Base-by-base conservation (phyloP, 2,888 invertebrate species). In the Pristionchus japonicus region DNA sequence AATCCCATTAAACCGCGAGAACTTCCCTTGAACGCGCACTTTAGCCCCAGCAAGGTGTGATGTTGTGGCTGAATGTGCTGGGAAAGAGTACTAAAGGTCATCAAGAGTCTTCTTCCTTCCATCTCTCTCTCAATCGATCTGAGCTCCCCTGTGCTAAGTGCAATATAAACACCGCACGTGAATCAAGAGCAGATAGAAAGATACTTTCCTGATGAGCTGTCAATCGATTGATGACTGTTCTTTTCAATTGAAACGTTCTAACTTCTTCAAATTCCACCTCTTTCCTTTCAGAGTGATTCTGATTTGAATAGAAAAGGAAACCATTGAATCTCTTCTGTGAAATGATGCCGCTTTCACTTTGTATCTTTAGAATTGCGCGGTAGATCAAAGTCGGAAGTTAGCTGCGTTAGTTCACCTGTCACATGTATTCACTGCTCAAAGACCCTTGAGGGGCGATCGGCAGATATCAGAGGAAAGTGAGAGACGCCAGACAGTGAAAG, bases 131-230 rank as follows among this genome's bases (percentile, higher is more conserved):
- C 70, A 20, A 74, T 74, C 74, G 74, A 74, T 74, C 74, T 67
- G 34, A 31, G 40, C 74, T 37, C 43, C 40, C 7, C 64, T 64
- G 40, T 34, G 74, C n/a, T 40, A 74, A 74, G 74, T 74, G 74
- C 74, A 74, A n/a, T 74, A 74, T 74, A 74, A 74, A 74, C 74
- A 74, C 64, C 23, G 20, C 20, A 20, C 43, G 74, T 74, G 74
- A 74, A 74, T 74, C 43, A 40, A 74, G 6, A 34, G n/a, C n/a
- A n/a, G n/a, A n/a, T n/a, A n/a, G n/a, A n/a, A n/a, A 34, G 70
- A 70, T 37, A 70, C 40, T 37, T 74, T n/a, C 20, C 74, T 40
- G 34, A 67, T 67, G 67, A 31, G 67, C 13, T 34, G 67, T 67
- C 67, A 34, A 0, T 61, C 17, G 15, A 31, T 34, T 31, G 3